These are phyloP conservation scores for Penaeus monodon DNA, from an alignment of 2,888 invertebrate species.

Conservation along the genomic window DNA sequence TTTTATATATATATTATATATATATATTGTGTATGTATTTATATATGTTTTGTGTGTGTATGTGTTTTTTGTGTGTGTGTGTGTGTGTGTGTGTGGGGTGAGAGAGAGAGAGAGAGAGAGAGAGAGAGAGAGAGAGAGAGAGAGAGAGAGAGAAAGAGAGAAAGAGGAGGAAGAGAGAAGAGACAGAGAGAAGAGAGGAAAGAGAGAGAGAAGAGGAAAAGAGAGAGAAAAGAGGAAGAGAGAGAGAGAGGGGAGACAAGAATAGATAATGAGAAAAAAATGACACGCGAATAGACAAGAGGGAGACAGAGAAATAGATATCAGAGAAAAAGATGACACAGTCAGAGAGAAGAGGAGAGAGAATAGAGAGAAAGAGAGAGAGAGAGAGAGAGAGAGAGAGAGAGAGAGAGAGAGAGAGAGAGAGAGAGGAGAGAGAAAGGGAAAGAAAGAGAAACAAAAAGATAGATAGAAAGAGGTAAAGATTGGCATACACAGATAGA, in stretches of 20 bases:
- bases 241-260: background rate
- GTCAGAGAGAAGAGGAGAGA: no score
- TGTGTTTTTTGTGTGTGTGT: constrained; percentile 3
- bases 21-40: constrained; percentile 10
- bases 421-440: background rate
- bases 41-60: constrained; percentile 15
- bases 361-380: no score
- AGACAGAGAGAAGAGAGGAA: background rate
- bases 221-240: background rate
- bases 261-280: no score
- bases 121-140: background rate
- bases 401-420: background rate
- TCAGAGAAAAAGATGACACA: no score
- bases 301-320: no score
- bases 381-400: background rate
- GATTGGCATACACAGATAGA: background rate
- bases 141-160: background rate
- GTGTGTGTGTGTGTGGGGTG: background rate
- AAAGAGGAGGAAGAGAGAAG: background rate
- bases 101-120: background rate
- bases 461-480: background rate
- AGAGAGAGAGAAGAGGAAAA: background rate
- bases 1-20: no score
- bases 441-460: background rate
- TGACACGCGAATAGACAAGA: no score